phyloP scores from a whole-genome alignment of 2,888 invertebrate genomes.

The Fragum fragum region DNA sequence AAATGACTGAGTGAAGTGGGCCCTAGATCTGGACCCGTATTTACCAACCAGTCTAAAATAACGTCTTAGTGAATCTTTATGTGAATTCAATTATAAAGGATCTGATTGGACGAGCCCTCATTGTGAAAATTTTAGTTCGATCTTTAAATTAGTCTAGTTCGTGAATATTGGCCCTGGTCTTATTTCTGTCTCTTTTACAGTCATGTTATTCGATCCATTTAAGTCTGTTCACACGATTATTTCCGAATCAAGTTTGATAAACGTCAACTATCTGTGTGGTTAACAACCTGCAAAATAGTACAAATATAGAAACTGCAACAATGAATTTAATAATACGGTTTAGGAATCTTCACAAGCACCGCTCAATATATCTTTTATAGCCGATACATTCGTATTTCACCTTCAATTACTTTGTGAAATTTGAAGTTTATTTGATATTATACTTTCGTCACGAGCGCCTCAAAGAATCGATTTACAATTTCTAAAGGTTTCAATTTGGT shows the following conservation, averaged over 20 bases:
- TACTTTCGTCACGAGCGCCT: constrained; percentile 16
- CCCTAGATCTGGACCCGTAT: no score
- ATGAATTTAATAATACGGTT: constrained; percentile 26
- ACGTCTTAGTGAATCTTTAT: no score
- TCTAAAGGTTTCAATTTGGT: constrained; percentile 36
- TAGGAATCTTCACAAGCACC: constrained; percentile 18
- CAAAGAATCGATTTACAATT: constrained; percentile 21
- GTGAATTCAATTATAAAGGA: no score
- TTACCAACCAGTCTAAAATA: no score
- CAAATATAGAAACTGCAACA: constrained; percentile 27
- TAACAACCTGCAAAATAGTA: constrained; percentile 19
- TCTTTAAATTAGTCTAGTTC: no score
- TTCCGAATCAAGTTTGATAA: not conserved
- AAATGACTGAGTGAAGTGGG: no score
- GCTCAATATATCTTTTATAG: constrained; percentile 23
- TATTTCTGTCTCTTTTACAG: no score
- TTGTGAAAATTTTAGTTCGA: no score
- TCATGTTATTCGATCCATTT: no score
- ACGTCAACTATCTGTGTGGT: constrained; percentile 15
- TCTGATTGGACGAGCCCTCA: no score
- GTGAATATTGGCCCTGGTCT: no score
- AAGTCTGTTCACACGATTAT: no score
- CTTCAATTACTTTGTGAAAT: constrained; percentile 32
- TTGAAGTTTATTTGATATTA: constrained; percentile 30
- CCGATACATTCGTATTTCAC: constrained; percentile 20